Evolutionary conservation across 2,888 invertebrate genomes (phyloP).

Genomic region (Drosophila paranaensis): DNA sequence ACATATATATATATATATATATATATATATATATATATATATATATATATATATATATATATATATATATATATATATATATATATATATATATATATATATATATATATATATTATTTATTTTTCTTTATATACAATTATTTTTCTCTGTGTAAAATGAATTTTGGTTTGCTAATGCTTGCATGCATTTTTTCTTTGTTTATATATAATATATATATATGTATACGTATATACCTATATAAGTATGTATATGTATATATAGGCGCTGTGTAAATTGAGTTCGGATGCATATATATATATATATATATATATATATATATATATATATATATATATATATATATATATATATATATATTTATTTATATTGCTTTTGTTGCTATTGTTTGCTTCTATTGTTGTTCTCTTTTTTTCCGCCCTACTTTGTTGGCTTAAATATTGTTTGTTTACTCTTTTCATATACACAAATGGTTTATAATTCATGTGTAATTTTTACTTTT

Average conservation of each 20-base stretch:
- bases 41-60: background rate
- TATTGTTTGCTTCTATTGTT: conserved; percentile 35
- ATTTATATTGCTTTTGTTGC: conserved; percentile 53
- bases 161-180: conserved; percentile 42
- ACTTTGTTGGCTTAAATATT: conserved; percentile 29
- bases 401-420: conserved; percentile 17
- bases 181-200: conserved; percentile 19
- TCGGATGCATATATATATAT: background rate
- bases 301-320: conserved; percentile 19
- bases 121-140: conserved; percentile 48
- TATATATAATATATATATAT: conserved; percentile 22
- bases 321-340: background rate
- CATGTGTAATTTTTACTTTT: conserved; percentile 8
- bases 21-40: conserved; percentile 6
- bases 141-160: conserved; percentile 21
- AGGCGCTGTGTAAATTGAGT: conserved; percentile 14
- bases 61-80: background rate
- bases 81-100: background rate
- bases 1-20: background rate
- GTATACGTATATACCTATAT: conserved; percentile 23
- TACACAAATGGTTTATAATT: conserved; percentile 31
- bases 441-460: conserved; percentile 19
- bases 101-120: conserved; percentile 16
- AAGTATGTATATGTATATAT: conserved; percentile 15
- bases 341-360: conserved; percentile 28